These are phyloP conservation scores for Prorops nasuta DNA, from an alignment of 1,140 invertebrate genomes.

Conservation along the genomic window DNA sequence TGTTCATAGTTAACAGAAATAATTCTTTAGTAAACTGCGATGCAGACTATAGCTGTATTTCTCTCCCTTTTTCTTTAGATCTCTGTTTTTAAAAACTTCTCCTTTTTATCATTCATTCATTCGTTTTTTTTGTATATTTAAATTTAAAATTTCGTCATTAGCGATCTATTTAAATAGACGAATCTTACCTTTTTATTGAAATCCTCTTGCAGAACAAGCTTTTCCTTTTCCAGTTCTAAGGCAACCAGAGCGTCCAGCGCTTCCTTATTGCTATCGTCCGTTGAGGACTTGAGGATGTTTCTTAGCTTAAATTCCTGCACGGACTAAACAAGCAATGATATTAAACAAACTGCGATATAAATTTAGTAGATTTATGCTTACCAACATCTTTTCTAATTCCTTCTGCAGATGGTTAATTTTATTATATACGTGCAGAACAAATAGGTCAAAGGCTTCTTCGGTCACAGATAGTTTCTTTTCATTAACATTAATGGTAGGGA, in stretches of 20 bases:
- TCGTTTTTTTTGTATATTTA: too few species aligned
- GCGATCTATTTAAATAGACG: too few species aligned
- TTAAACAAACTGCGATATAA: neutral
- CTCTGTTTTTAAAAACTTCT: too few species aligned
- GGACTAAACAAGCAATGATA: constrained; percentile 50
- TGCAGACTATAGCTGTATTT: too few species aligned
- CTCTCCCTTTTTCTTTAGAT: too few species aligned
- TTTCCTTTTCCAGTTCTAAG: constrained; percentile 42
- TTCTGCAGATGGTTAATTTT: constrained; percentile 69
- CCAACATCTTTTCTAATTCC: constrained; percentile 65
- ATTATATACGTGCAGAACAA: constrained; percentile 66
- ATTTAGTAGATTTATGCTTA: constrained; percentile 35
- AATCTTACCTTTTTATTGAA: constrained; percentile 41
- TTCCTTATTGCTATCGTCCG: constrained; percentile 47
- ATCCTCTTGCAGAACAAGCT: constrained; percentile 35
- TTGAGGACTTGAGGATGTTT: constrained; percentile 61
- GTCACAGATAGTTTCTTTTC: constrained; percentile 65
- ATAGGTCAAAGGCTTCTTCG: constrained; percentile 68
- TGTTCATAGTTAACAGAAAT: too few species aligned
- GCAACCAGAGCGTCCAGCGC: constrained; percentile 39
- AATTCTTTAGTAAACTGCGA: too few species aligned
- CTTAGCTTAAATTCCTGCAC: constrained; percentile 63
- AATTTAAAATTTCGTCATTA: too few species aligned
- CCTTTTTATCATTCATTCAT: too few species aligned
- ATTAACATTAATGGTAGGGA: constrained; percentile 67